Base-by-base conservation (phyloP, 2,888 invertebrate genomes). In the Poecilus cupreus region DNA sequence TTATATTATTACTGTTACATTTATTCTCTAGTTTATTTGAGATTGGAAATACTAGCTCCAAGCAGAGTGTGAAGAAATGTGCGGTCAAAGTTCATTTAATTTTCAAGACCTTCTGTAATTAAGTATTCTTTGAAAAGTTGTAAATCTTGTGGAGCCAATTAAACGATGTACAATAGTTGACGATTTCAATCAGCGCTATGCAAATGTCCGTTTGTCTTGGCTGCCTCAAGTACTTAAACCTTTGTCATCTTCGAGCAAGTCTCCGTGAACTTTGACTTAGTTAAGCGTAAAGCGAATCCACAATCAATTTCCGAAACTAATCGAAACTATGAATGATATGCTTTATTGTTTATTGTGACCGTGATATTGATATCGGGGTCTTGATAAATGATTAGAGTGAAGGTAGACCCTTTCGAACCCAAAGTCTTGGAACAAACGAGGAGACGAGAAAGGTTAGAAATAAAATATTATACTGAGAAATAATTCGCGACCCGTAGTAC, bases 151-250 rank as follows among this genome's bases (percentile, higher is more conserved):
- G 60, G n/a, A 13, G n/a, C n/a, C 26, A 60, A 26, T 60, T 60
- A 60, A 20, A 18, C 13, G 13, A n/a, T 2, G 60, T 5, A 60
- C 60, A 26, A 60, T 60, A 26, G 60, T 26, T n/a, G 26, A 20
- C 10, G 16, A 16, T 68, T 68, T 37, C 32, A 68, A 68, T 68
- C 64, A 68, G 11, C 64, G 18, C 3, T 68, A 68, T 68, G 64
- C 18, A 68, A 68, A 68, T 68, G 5, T 3, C 10, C 64, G 20
- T 68, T 68, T 68, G 64, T 68, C 37, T 64, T 68, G 26, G 26
- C 10, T 32, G 26, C 1, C 26, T 3, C 6, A 32, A 60, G 26
- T 26, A 26, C 60, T 60, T 24, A 26, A 22, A 1, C 10, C 22
- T 54, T n/a, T 43, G 51, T 51, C 51, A 43, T 8, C 16, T 51